Base-by-base conservation (phyloP, 2,888 invertebrate species). In the Zaprionus lineosus region DNA sequence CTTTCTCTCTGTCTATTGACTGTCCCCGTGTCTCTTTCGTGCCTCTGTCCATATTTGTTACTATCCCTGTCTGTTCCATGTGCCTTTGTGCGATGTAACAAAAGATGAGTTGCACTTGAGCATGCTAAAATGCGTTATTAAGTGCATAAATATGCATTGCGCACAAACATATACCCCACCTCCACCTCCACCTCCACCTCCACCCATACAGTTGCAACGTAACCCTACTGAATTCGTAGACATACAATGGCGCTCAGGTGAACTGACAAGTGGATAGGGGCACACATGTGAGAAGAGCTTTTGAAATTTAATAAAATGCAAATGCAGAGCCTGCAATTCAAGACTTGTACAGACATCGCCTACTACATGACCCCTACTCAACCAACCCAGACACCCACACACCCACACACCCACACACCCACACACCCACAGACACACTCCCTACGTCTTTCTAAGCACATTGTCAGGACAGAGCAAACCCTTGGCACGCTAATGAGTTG, bases 61-160 rank as follows among this genome's bases (percentile, higher is more conserved):
- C 19, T 28, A n/a, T 44, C 21, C 14, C 12, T 19, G 11, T 39
- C n/a, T 34, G 6, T 40, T 50, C 24, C 15, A 31, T 53, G 19
- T 52, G 48, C 46, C 24, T 15, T 26, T 53, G 19, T 52, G 48
- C 16, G 31, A 46, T 76, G 82, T 65, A 81, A 82, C 81, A 82
- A 84, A 84, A 82, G 82, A 73, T 84, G 79, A 84, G 83, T 63
- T 81, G 74, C 78, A 78, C 83, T 84, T 85, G 76, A 76, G 76
- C 74, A 81, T 83, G 81, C 75, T 83, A 78, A 78, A 85, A 83
- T 85, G 85, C 81, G 81, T 85, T 84, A 84, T 84, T 85, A 84
- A 84, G 83, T 84, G 83, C 85, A 84, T 85, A 84, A 84, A 84
- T 85, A 84, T 84, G 83, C 83, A 85, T 66, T 78, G 65, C 71